These are phyloP conservation scores for Psittacus erithacus DNA, from an alignment of 2,113 vertebrate genomes.

Conservation along the genomic window DNA sequence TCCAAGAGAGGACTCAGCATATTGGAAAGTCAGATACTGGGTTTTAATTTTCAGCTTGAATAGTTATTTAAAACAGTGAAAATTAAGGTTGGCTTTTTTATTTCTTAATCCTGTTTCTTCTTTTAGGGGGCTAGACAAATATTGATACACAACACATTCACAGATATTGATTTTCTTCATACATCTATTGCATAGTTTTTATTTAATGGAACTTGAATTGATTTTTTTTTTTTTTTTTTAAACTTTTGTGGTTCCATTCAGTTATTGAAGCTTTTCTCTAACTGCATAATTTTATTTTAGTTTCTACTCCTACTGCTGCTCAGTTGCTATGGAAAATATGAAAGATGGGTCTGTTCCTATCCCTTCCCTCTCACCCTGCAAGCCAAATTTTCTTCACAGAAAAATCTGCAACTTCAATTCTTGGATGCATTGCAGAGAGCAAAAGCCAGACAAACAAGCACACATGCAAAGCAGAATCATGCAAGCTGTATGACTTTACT, in stretches of 20 bases:
- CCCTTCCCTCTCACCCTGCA: not conserved
- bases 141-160: slow-evolving; percentile 55
- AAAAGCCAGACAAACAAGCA: not conserved
- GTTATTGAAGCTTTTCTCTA: slow-evolving; percentile 45
- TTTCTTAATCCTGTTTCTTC: slow-evolving; percentile 71
- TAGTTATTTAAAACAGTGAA: slow-evolving; percentile 72
- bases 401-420: not conserved
- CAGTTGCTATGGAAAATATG: slow-evolving; percentile 42
- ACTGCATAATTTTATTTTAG: not conserved
- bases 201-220: slow-evolving; percentile 60
- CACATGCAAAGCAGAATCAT: not conserved
- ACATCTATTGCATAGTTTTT: slow-evolving; percentile 56
- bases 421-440: not conserved
- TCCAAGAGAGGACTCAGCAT: slow-evolving; percentile 45
- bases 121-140: slow-evolving; percentile 61
- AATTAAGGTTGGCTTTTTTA: slow-evolving; percentile 70
- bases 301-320: slow-evolving; percentile 8
- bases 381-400: not conserved
- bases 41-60: slow-evolving; percentile 75
- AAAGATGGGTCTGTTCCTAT: not conserved
- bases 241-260: not conserved
- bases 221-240: not conserved
- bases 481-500: not conserved
- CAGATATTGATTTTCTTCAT: slow-evolving; percentile 63
- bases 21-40: slow-evolving; percentile 68